Percentiles rank a stretch among this genome's conserved stretches.
These are phyloP conservation scores for Sphaerophoria rueppellii DNA, from an alignment of 2,888 invertebrate genomes.

Conservation along the genomic window DNA sequence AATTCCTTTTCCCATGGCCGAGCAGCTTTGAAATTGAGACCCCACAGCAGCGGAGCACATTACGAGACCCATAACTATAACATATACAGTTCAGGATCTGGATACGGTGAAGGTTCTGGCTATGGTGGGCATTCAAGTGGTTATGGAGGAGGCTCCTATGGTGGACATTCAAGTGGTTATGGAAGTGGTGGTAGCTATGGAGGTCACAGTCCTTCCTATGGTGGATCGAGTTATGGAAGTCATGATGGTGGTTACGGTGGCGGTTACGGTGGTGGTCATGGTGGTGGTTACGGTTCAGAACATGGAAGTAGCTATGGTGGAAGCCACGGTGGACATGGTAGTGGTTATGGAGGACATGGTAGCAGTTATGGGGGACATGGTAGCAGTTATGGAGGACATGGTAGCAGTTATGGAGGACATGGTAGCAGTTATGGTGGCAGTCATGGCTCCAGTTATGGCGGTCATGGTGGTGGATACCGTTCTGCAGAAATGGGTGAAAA, in stretches of 20 bases:
- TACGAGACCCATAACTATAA: constrained; percentile 72
- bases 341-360: constrained; percentile 19
- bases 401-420: not conserved
- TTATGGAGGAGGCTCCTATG: constrained; percentile 24
- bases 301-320: constrained; percentile 37
- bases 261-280: constrained; percentile 45
- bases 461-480: constrained; percentile 76
- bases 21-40: constrained; percentile 44
- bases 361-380: constrained; percentile 21
- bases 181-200: constrained; percentile 49
- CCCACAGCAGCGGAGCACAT: constrained; percentile 17
- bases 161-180: constrained; percentile 7
- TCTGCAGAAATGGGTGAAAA: constrained; percentile 76
- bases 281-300: constrained; percentile 16
- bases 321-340: not conserved
- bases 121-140: constrained; percentile 23
- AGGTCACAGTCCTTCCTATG: not conserved
- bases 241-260: constrained; percentile 33
- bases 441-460: constrained; percentile 32
- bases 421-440: constrained; percentile 66
- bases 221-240: not conserved
- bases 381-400: constrained; percentile 31
- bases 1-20: constrained; percentile 59
- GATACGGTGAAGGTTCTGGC: constrained; percentile 22
- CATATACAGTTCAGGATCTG: constrained; percentile 72